Percentiles rank a stretch among this genome's conserved stretches.
Evolutionary conservation across 2,797 vertebrate genomes (phyloP).

Genomic region (Melanotaenia boesemani): DNA sequence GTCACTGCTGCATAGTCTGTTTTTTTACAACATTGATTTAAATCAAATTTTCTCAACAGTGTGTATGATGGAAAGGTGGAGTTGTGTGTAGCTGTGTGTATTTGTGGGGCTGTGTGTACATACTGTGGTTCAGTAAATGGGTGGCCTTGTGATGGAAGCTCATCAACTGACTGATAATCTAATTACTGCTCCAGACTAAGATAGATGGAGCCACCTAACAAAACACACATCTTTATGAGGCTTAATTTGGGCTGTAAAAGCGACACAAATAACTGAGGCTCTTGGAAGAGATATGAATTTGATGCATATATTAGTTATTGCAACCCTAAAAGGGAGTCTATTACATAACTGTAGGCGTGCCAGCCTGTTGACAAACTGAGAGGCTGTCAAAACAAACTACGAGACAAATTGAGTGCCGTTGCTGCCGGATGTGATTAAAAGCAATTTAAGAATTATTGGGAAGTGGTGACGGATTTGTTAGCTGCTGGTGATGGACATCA

Average conservation of each 20-base stretch:
- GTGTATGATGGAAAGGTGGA: background rate
- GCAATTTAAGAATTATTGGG: conserved; percentile 71
- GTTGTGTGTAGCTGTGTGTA: background rate
- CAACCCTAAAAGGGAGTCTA: conserved; percentile 63
- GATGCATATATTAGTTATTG: conserved; percentile 71
- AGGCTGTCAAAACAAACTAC: conserved; percentile 59
- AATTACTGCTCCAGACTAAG: conserved; percentile 75
- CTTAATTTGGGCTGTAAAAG: conserved; percentile 78
- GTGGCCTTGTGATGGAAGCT: conserved; percentile 63
- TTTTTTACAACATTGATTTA: conserved; percentile 7
- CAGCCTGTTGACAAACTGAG: conserved; percentile 60
- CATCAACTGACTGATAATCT: conserved; percentile 78
- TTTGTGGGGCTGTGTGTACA: conserved; percentile 5
- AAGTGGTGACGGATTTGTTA: conserved; percentile 68
- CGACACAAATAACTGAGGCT: conserved; percentile 77
- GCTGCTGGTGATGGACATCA: conserved; percentile 42
- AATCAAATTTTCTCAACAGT: conserved; percentile 4
- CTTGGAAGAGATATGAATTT: conserved; percentile 70
- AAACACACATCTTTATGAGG: conserved; percentile 71
- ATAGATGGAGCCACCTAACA: conserved; percentile 71
- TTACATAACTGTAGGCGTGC: conserved; percentile 73
- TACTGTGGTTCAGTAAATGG: conserved; percentile 43
- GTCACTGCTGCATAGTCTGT: background rate
- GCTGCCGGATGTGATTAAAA: conserved; percentile 75
- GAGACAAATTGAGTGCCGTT: conserved; percentile 68